Evolutionary conservation across 2,888 invertebrate genomes (phyloP).

Genomic region (Lasioglossum marginatum): DNA sequence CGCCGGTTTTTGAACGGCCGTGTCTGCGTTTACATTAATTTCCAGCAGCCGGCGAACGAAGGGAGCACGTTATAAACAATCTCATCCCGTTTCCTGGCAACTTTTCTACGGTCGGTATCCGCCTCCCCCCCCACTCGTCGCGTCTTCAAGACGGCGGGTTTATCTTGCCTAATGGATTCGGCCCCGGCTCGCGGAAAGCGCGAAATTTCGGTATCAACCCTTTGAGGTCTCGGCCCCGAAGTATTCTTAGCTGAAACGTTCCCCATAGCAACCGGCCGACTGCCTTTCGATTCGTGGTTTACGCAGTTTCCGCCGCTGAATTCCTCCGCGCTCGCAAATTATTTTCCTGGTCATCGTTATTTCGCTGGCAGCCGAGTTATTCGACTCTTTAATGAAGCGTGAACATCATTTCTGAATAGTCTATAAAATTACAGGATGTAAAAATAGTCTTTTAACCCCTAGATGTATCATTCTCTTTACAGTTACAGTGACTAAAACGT

Average conservation of each 20-base stretch:
- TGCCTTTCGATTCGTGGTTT: neutral
- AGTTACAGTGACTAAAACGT: too few relatives aligned
- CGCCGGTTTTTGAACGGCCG: slow-evolving; percentile 15
- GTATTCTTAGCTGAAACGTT: slow-evolving; percentile 29
- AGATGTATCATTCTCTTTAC: too few relatives aligned
- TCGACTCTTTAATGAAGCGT: neutral
- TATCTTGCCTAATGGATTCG: slow-evolving; percentile 26
- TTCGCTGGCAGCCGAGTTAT: neutral
- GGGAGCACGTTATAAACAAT: slow-evolving; percentile 38
- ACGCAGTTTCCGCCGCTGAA: neutral
- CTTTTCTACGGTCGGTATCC: slow-evolving; percentile 2
- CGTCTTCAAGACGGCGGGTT: slow-evolving; percentile 28
- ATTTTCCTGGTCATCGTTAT: neutral
- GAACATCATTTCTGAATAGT: neutral
- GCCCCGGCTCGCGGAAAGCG: slow-evolving; percentile 16
- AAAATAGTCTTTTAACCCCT: too few relatives aligned
- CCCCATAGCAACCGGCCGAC: neutral
- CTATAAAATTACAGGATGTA: neutral
- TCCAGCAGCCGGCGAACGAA: slow-evolving; percentile 15
- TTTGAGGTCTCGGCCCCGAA: slow-evolving; percentile 7
- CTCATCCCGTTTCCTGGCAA: neutral
- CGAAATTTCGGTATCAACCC: slow-evolving; percentile 38
- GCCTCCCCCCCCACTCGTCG: neutral
- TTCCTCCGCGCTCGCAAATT: neutral
- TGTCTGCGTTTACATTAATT: slow-evolving; percentile 47